Conservation (phyloP, 2,888 invertebrate species). For the Apocheima hispidaria region DNA sequence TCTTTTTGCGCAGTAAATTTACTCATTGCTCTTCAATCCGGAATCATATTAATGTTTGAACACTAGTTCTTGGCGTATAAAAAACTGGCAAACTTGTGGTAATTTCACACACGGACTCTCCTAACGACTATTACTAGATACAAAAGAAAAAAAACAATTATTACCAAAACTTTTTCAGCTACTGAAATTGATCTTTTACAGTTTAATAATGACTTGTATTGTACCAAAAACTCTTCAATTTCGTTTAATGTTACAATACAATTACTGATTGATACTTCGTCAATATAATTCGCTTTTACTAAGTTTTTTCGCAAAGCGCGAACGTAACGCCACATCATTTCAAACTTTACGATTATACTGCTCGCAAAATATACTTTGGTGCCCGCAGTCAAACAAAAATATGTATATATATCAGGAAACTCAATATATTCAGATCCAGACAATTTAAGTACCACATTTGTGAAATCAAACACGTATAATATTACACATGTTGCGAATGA, state of each 20-base stretch:
- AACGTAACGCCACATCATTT: neutral
- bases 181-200: slow-evolving; percentile 1
- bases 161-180: neutral
- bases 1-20: no score
- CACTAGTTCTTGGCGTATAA: no score
- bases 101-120: no score
- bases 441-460: neutral
- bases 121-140: no score
- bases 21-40: no score
- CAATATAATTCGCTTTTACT: neutral
- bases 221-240: neutral
- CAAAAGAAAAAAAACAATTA: neutral
- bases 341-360: neutral
- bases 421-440: no score
- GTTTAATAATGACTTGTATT: neutral
- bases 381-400: neutral
- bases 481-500: neutral
- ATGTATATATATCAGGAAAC: neutral
- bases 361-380: neutral
- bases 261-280: neutral
- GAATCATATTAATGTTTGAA: no score
- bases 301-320: neutral
- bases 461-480: neutral
- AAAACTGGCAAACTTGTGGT: no score
- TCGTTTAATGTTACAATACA: neutral